Conservation (phyloP, 2,113 vertebrate genomes). For the Campylorhamphus procurvoides region DNA sequence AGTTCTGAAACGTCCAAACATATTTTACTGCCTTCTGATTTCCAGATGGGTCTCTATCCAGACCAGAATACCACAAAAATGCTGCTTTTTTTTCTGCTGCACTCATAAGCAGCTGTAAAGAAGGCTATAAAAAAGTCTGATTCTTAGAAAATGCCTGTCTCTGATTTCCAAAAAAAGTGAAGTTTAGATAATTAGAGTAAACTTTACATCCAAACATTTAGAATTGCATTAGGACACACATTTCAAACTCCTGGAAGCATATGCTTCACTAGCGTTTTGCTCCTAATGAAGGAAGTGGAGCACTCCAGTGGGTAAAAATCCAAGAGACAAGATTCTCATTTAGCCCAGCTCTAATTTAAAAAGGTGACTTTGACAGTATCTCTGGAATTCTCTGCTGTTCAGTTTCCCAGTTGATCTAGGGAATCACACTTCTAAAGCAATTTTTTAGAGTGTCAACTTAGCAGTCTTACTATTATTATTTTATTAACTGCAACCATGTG, state of each 20-base stretch:
- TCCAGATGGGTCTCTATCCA: slow-evolving; percentile 10
- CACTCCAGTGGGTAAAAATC: neutral
- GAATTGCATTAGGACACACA: neutral
- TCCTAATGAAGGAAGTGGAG: neutral
- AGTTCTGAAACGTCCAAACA: neutral
- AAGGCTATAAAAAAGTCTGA: neutral
- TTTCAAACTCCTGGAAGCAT: neutral
- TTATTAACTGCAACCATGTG: neutral
- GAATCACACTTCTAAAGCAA: neutral
- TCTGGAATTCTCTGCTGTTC: neutral
- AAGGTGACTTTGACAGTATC: neutral
- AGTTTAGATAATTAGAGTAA: neutral
- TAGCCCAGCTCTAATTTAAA: neutral
- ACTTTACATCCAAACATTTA: neutral
- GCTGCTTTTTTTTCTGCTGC: neutral
- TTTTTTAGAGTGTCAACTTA: neutral
- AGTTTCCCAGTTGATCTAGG: neutral
- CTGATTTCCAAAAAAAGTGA: neutral
- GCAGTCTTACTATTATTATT: neutral
- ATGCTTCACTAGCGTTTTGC: neutral
- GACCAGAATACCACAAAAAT: slow-evolving; percentile 47
- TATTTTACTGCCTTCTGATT: slow-evolving; percentile 25
- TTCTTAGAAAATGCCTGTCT: neutral
- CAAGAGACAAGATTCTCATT: neutral
- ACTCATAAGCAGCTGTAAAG: slow-evolving; percentile 26